Conservation (phyloP, 2,797 vertebrate species). For the Hapalemur alaotrensis region DNA sequence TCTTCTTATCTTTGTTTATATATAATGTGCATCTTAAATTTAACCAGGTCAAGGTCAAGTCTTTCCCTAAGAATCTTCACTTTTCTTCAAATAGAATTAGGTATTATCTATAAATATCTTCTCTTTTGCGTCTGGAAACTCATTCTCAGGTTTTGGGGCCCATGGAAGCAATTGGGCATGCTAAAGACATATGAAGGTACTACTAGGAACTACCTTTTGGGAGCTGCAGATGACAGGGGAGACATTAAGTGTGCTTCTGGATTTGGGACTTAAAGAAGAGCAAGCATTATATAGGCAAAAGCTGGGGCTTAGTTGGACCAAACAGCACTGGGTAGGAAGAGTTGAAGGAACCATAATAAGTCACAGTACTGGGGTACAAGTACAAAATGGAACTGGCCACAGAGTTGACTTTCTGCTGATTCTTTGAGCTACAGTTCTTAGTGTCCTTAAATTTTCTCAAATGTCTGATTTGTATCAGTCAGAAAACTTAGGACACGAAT, state of each 20-base stretch:
- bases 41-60: neutral
- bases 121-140: neutral
- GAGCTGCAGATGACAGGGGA: neutral
- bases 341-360: neutral
- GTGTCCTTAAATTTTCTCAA: neutral
- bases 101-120: neutral
- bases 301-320: neutral
- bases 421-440: neutral
- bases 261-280: neutral
- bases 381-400: neutral
- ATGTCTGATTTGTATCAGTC: neutral
- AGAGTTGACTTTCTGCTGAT: neutral
- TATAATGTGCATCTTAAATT: slow-evolving; percentile 27
- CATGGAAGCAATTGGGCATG: neutral
- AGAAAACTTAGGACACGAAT: neutral
- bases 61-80: neutral
- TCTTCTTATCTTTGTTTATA: neutral
- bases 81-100: slow-evolving; percentile 6
- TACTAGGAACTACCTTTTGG: neutral
- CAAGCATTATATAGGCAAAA: neutral
- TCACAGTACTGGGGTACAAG: neutral
- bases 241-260: neutral
- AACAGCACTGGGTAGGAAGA: neutral
- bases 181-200: neutral
- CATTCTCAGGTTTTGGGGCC: neutral